phyloP scores from a whole-genome alignment of 1,140 invertebrate species.

The Adoxophyes honmai region DNA sequence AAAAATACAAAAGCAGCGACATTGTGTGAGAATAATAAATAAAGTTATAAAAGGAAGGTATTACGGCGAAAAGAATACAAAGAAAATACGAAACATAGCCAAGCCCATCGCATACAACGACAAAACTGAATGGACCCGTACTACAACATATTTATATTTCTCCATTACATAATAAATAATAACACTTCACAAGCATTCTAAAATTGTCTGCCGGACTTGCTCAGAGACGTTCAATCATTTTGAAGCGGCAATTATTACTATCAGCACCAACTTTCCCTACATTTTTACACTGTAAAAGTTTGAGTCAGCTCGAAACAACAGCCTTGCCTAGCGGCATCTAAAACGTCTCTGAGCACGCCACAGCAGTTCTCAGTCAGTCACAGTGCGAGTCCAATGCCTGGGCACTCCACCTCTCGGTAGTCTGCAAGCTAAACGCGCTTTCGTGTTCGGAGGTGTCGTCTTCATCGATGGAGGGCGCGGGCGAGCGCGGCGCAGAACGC shows the following conservation, averaged over 20 bases:
- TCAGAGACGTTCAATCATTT: no score
- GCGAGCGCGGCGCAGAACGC: constrained; percentile 41
- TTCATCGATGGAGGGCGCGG: constrained; percentile 31
- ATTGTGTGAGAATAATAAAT: constrained; percentile 24
- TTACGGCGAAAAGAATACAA: constrained; percentile 18
- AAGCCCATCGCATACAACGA: constrained; percentile 51
- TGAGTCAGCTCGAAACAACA: no score
- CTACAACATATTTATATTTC: constrained; percentile 22
- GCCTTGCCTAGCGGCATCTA: no score
- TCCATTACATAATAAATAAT: no score
- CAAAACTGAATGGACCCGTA: constrained; percentile 35
- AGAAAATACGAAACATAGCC: constrained; percentile 27
- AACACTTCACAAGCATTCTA: no score
- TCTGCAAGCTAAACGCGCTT: constrained; percentile 70
- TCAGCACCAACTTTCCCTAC: no score
- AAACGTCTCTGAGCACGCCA: no score
- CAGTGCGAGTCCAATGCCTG: constrained; percentile 28
- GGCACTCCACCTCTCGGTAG: constrained; percentile 56
- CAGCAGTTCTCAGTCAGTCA: constrained; percentile 12
- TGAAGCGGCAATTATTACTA: no score
- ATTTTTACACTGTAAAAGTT: no score
- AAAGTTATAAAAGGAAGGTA: constrained; percentile 22
- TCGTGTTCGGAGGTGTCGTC: constrained; percentile 70
- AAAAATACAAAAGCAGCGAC: constrained; percentile 34
- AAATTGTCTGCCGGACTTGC: no score